Base-by-base conservation (phyloP, 2,888 invertebrate genomes). In the Drosophila anomelani region DNA sequence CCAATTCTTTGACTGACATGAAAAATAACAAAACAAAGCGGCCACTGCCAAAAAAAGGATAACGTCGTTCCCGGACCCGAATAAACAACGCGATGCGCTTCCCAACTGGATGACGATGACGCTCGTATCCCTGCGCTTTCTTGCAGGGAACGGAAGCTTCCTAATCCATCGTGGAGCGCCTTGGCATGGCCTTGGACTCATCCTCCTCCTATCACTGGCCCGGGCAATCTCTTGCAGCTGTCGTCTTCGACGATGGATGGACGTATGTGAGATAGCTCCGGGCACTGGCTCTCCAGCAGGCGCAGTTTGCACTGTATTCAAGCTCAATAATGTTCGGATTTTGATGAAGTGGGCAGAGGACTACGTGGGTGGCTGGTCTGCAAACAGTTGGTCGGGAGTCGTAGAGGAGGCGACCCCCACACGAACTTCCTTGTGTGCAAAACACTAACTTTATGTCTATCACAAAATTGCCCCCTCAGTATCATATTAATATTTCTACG, bases 1-100 rank as follows among this genome's bases (percentile, higher is more conserved):
- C 89, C 87, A 88, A 88, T 88, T 87, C 86, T 78, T 58, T 85
- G 81, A 78, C 78, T 81, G 88, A 90, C 86, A 82, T 86, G 87
- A 90, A 87, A 88, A 86, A 88, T 85, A 85, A 89, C 84, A 90
- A 85, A 79, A 85, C 87, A 85, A 79, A 76, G 87, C 85, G 80
- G 78, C 82, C 85, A 78, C 79, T 85, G 84, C 20, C 83, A 80
- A 81, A 77, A 77, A 82, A 77, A 74, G 80, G 77, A 85, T 87
- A 80, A 74, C 79, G 78, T 38, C 12, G 6, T 29, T 8, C 29
- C 29, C 29, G 20, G 64, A 41, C 23, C 9, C 77, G 75, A 70
- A 78, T 75, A 81, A 78, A 77, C 79, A 79, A 46, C 75, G 64
- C 64, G 41, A 70, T 79, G 74, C 71, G 77, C 76, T 83, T 76